These are phyloP conservation scores for Palloptera scutellata DNA, from an alignment of 2,888 invertebrate genomes.

Conservation along the genomic window DNA sequence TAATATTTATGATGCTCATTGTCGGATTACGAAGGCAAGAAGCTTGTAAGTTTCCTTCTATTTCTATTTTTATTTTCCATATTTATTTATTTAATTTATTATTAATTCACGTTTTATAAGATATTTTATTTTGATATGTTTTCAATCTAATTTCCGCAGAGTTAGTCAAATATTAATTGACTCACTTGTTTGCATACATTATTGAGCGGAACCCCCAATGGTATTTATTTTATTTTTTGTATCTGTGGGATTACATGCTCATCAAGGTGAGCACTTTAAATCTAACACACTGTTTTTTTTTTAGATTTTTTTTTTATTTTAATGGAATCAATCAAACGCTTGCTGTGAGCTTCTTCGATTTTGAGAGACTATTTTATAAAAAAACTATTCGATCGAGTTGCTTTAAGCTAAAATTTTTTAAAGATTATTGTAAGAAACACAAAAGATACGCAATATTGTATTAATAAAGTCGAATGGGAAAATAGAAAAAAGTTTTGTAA, in stretches of 20 bases:
- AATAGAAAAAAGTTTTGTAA: too few species aligned
- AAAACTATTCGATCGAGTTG: background rate
- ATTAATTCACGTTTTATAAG: background rate
- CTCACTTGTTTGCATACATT: background rate
- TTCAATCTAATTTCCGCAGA: background rate
- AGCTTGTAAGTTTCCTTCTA: background rate
- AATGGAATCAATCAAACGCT: slow-evolving; percentile 17
- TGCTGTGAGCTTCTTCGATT: background rate
- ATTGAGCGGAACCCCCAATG: background rate
- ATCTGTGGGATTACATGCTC: slow-evolving; percentile 18
- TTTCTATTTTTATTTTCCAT: background rate
- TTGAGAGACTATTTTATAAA: slow-evolving; percentile 9
- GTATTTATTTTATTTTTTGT: slow-evolving; percentile 3
- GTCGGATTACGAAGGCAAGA: background rate
- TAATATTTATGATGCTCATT: background rate
- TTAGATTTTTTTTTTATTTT: background rate
- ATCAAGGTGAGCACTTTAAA: slow-evolving; percentile 18
- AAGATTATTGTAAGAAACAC: too few species aligned
- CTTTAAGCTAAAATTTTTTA: too few species aligned
- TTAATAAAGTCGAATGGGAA: too few species aligned
- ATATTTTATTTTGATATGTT: too few species aligned
- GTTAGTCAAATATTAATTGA: background rate
- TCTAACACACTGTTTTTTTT: background rate
- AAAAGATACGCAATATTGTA: too few species aligned
- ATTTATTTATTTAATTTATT: slow-evolving; percentile 18